Conservation (phyloP, 1,140 invertebrate species). For the Trachelipus rathkii region DNA sequence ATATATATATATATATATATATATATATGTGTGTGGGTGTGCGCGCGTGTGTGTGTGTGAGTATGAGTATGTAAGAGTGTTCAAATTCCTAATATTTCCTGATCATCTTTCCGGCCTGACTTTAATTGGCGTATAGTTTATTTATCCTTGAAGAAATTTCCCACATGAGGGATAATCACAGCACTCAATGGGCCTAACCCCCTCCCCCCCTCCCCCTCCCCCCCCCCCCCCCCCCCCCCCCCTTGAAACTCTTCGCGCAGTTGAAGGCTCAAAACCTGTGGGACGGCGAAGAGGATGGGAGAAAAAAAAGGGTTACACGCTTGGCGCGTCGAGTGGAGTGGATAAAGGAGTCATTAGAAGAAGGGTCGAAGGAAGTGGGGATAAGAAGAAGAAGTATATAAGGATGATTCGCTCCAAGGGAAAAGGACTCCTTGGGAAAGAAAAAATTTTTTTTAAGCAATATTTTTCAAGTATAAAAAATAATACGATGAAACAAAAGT, state of each 20-base stretch:
- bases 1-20: background rate
- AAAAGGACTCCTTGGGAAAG: slow-evolving; percentile 14
- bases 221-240: too few species aligned
- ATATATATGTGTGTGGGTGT: too few species aligned
- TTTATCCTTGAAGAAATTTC: slow-evolving; percentile 12
- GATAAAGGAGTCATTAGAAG: slow-evolving; percentile 30
- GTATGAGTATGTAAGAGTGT: background rate
- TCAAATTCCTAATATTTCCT: background rate
- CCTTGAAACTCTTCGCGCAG: too few species aligned
- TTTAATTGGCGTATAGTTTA: slow-evolving; percentile 2
- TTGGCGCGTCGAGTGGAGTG: background rate
- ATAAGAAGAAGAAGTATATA: background rate
- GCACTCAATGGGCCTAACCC: background rate
- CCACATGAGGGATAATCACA: slow-evolving; percentile 6
- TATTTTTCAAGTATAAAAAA: too few species aligned
- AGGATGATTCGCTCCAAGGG: background rate
- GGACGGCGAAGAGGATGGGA: background rate
- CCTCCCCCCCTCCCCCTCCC: background rate
- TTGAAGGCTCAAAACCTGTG: background rate
- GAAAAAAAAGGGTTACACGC: background rate
- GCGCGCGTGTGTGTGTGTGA: background rate
- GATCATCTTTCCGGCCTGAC: background rate
- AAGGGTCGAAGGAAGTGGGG: slow-evolving; percentile 37
- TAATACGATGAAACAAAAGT: too few species aligned
- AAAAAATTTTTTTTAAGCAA: background rate